These are phyloP conservation scores for Lobophora halterata DNA, from an alignment of 2,888 invertebrate species.

Conservation along the genomic window DNA sequence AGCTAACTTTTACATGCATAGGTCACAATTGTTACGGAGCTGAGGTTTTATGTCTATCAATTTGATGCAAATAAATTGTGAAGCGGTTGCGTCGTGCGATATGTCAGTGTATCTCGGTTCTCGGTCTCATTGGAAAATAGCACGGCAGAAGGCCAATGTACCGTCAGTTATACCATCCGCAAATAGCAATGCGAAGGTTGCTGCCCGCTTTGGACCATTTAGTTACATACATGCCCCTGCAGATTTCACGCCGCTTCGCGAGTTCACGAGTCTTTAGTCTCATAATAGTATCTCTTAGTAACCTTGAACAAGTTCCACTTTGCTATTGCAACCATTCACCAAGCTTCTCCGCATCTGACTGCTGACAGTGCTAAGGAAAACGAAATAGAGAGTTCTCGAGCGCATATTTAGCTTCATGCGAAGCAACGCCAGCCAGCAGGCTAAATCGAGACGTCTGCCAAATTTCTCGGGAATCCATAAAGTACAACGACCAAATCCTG, in stretches of 20 bases:
- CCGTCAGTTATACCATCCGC: conserved; percentile 58
- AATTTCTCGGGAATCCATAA: conserved; percentile 43
- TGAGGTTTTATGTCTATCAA: background rate
- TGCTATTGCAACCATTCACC: conserved; percentile 18
- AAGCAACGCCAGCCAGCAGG: conserved; percentile 7
- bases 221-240: conserved; percentile 46
- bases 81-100: conserved; percentile 42
- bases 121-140: conserved; percentile 62
- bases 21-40: no score
- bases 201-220: conserved; percentile 67
- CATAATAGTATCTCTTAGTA: conserved; percentile 30
- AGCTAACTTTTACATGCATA: no score
- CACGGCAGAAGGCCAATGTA: conserved; percentile 72
- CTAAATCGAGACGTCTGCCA: conserved; percentile 30
- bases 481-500: conserved; percentile 62
- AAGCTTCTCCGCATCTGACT: conserved; percentile 8
- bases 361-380: conserved; percentile 15
- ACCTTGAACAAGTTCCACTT: conserved; percentile 32
- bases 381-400: conserved; percentile 15
- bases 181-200: conserved; percentile 72
- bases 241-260: conserved; percentile 39
- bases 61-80: conserved; percentile 36
- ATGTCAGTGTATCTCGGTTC: conserved; percentile 53
- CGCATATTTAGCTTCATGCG: conserved; percentile 19
- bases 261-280: conserved; percentile 25